These are phyloP conservation scores for Agelas oroides DNA, from an alignment of 37 sponge, comb jelly and placozoan species.

Conservation along the genomic window DNA sequence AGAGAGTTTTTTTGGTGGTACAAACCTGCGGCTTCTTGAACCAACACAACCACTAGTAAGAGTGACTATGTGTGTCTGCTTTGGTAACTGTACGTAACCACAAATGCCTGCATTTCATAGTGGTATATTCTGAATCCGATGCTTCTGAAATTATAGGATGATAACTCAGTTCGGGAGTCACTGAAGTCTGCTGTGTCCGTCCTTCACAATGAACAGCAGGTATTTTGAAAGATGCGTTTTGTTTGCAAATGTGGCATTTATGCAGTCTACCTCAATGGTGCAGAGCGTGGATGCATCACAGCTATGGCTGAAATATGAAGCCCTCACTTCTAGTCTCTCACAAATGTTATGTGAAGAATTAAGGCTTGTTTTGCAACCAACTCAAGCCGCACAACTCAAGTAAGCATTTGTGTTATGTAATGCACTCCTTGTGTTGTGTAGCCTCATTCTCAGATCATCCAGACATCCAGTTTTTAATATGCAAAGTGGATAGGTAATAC, in stretches of 20 bases:
- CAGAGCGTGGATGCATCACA: constrained; percentile 18
- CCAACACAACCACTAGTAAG: too few relatives aligned
- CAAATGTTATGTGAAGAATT: constrained; percentile 90
- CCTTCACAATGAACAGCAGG: not conserved
- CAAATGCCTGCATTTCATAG: too few relatives aligned
- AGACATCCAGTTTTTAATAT: too few relatives aligned
- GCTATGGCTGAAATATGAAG: constrained; percentile 82
- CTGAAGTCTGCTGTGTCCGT: not conserved
- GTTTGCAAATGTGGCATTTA: not conserved
- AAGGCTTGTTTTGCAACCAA: constrained; percentile 87
- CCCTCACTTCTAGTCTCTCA: constrained; percentile 55
- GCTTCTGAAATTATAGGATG: not conserved
- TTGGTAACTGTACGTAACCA: too few relatives aligned
- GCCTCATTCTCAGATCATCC: too few relatives aligned
- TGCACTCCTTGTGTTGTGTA: too few relatives aligned
- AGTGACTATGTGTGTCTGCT: too few relatives aligned
- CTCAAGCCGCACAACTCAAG: constrained; percentile 89
- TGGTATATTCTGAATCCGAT: too few relatives aligned
- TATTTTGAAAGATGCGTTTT: not conserved
- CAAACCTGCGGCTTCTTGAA: too few relatives aligned
- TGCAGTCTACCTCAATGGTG: not conserved
- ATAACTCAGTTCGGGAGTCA: not conserved
- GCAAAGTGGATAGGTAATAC: too few relatives aligned
- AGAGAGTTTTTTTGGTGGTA: too few relatives aligned
- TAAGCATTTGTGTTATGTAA: too few relatives aligned